Conservation (phyloP, 2,888 invertebrate genomes). For the Sphaeridia pumilis region DNA sequence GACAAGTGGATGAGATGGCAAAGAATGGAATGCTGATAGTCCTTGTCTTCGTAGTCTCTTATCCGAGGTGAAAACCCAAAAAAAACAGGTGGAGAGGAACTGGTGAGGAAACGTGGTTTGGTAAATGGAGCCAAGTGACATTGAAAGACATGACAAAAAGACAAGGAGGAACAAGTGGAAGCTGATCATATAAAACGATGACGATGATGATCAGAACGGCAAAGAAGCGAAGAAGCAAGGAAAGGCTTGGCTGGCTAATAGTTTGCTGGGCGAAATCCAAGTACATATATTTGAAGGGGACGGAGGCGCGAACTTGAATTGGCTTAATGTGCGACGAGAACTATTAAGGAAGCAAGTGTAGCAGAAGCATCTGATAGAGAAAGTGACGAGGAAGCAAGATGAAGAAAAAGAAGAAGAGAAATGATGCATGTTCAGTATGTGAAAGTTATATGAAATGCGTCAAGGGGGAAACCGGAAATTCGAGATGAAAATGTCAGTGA, state of each 20-base stretch:
- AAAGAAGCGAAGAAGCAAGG: background rate
- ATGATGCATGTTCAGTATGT: background rate
- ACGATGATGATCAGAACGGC: background rate
- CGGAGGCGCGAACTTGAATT: no score
- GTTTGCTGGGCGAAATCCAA: background rate
- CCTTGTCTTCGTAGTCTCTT: background rate
- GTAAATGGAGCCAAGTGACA: background rate
- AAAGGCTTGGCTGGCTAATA: slow-evolving; percentile 1
- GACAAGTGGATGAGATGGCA: background rate
- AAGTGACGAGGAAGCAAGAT: background rate
- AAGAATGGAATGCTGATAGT: no score
- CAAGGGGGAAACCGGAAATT: background rate
- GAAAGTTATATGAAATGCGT: background rate
- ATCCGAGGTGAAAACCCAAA: background rate
- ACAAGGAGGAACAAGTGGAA: background rate
- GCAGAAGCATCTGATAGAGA: background rate
- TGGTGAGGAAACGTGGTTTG: background rate
- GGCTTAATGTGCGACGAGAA: background rate
- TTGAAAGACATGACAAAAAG: background rate
- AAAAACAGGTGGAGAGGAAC: background rate
- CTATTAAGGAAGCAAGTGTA: slow-evolving; percentile 1
- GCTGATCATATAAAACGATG: background rate
- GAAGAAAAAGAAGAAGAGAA: background rate
- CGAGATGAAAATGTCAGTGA: background rate
- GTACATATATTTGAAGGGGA: no score